Evolutionary conservation across 2,888 invertebrate genomes (phyloP).

Genomic region (Phanerotoma sp.): DNA sequence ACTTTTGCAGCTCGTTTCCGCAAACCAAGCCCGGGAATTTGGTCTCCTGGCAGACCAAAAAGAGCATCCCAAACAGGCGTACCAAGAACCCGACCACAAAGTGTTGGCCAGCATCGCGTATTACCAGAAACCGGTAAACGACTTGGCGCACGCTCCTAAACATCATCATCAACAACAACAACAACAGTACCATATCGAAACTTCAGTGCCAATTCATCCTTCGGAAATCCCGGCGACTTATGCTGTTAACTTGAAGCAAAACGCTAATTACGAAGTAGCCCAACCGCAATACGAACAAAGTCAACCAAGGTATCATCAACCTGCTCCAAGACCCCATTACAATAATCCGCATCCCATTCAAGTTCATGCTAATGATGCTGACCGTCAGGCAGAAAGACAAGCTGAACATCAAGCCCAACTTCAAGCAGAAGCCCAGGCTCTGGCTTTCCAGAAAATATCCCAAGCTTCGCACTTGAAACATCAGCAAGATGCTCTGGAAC

Average conservation of each 20-base stretch:
- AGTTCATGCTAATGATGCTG: too few relatives aligned
- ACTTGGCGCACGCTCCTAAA: slow-evolving; percentile 15
- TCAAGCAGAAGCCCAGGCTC: slow-evolving; percentile 49
- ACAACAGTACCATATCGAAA: slow-evolving; percentile 52
- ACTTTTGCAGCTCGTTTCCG: slow-evolving; percentile 48
- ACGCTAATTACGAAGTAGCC: too few relatives aligned
- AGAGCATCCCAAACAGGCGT: slow-evolving; percentile 30
- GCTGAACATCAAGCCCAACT: slow-evolving; percentile 38
- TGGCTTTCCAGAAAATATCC: slow-evolving; percentile 51
- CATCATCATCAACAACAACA: slow-evolving; percentile 28
- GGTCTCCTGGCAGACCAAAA: slow-evolving; percentile 41
- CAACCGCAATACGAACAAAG: slow-evolving; percentile 26
- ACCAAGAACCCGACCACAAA: slow-evolving; percentile 42
- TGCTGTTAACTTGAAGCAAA: slow-evolving; percentile 36
- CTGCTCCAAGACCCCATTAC: slow-evolving; percentile 1
- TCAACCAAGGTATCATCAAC: slow-evolving; percentile 11
- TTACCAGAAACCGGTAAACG: slow-evolving; percentile 38
- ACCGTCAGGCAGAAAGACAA: too few relatives aligned
- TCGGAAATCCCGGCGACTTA: too few relatives aligned
- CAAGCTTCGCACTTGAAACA: slow-evolving; percentile 50
- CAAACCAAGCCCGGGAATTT: slow-evolving; percentile 53
- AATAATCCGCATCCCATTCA: too few relatives aligned
- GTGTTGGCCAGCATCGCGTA: slow-evolving; percentile 39
- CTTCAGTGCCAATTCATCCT: slow-evolving; percentile 43
- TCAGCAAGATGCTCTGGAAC: slow-evolving; percentile 47